Evolutionary conservation across 1,140 invertebrate species (phyloP).

Genomic region (Orchestia grillus): DNA sequence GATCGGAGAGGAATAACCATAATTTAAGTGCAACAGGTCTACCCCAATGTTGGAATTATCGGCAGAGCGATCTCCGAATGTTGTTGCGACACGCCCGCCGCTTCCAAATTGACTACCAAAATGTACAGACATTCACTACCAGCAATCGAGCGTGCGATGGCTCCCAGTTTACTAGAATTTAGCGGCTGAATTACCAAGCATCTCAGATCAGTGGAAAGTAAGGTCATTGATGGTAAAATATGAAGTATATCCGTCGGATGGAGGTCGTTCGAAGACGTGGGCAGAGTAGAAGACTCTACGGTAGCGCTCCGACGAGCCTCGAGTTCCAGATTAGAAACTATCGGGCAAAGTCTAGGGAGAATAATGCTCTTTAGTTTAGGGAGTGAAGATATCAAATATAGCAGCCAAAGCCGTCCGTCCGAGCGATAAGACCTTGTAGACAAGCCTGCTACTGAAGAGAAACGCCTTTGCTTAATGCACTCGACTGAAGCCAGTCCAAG

Average conservation of each 20-base stretch:
- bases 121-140: slow-evolving; percentile 22
- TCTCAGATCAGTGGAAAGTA: neutral
- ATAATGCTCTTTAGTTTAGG: slow-evolving; percentile 39
- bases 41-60: slow-evolving; percentile 19
- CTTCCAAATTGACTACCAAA: slow-evolving; percentile 17
- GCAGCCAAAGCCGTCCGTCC: slow-evolving; percentile 42
- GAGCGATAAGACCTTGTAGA: slow-evolving; percentile 35
- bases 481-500: neutral
- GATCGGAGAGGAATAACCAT: slow-evolving; percentile 9
- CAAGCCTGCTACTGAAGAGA: slow-evolving; percentile 34
- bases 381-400: slow-evolving; percentile 53
- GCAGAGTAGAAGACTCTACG: neutral
- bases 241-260: neutral
- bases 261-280: neutral
- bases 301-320: neutral
- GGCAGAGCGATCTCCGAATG: neutral
- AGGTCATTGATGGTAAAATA: neutral
- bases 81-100: neutral
- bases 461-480: slow-evolving; percentile 52
- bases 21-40: neutral
- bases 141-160: neutral
- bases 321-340: slow-evolving; percentile 22
- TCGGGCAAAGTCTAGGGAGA: neutral
- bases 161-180: neutral
- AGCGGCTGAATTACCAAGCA: neutral